Base-by-base conservation (phyloP, 2,888 invertebrate genomes). In the Dynastes hyllus region DNA sequence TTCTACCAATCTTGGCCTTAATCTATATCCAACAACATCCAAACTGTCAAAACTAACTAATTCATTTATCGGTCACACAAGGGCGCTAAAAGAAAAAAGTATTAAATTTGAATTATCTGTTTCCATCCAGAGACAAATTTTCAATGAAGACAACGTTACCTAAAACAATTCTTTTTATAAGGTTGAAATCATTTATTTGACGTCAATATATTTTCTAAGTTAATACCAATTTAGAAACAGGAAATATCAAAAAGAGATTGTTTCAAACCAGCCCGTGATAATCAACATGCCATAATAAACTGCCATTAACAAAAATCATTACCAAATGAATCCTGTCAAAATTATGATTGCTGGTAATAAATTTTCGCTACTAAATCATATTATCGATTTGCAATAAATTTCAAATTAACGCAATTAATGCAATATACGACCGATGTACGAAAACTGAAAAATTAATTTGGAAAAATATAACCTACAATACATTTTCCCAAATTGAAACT, bases 331-430 rank as follows among this genome's bases (percentile, higher is more conserved):
- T 63, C 32, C 63, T 63, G 32, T 63, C 63, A 63, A 32, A 29
- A 63, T 63, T 63, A 63, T 63, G 63, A 63, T 63, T 63, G 63
- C 32, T n/a, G 29, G 32, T 5, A 32, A 63, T 63, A 63, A 63
- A 29, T 63, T 29, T 63, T 32, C 29, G 2, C 32, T 32, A 63
- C 5, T 63, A 63, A 63, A 63, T 63, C 11, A 29, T 1, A 63
- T 32, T 63, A 63, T 63, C 63, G 63, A 63, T 63, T 32, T 13
- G 27, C 29, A 27, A 63, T 63, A 63, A 63, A 63, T 63, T 32
- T 63, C 9, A 63, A 63, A 63, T 63, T 63, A 63, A 63, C 13
- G 63, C 63, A 29, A 63, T 63, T 63, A 63, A 63, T 32, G 32
- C 32, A 63, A 29, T 63, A 27, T 29, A 37, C 29, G 63, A 11